Evolutionary conservation across 2,113 vertebrate genomes (phyloP), one percentile per base, ranked within the genome.

Genomic region (Myiozetetes cayanensis): DNA sequence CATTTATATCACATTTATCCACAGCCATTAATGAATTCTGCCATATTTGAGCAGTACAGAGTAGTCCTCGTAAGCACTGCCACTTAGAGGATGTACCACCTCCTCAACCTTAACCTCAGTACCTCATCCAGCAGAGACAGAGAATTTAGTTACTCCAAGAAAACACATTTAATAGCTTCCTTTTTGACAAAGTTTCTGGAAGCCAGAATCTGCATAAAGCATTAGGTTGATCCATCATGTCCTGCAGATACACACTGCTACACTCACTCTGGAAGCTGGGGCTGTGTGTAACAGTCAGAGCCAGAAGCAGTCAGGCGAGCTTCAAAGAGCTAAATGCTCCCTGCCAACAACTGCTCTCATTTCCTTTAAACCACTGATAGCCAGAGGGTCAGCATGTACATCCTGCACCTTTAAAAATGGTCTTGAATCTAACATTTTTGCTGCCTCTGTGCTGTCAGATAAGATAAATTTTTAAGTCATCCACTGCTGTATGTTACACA

Each of bases 401-500:
- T 66, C n/a, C 72, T 43, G 47, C 73, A 88, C 33, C 66, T 89
- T 68, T 35, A 85, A 66, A 87, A 82, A 47, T 4, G 1, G 44
- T 22, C 86, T 79, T 21, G 18, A 70, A 66, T 17, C 2, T 33
- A 88, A 68, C 10, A 44, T 47, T 84, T 84, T 65, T 23, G 46
- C 62, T 85, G 95, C 77, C 58, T 94, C 46, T n/a, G 46, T 44
- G 68, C 90, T 95, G 88, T 97, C 93, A 95, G 68, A 37, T 59
- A 43, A 8, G 49, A 90, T 95, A 59, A 59, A 50, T 83, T 74
- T 76, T 80, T 61, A 87, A 95, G 90, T 93, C 94, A 95, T 33
- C 10, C 11, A 30, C 31, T 75, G 61, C 58, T 89, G 35, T 44
- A 75, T 35, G 50, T 66, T 72, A 91, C 28, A 50, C 9, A 44